Evolutionary conservation across 2,797 vertebrate genomes (phyloP).

Genomic region (Hozukius guyotensis): DNA sequence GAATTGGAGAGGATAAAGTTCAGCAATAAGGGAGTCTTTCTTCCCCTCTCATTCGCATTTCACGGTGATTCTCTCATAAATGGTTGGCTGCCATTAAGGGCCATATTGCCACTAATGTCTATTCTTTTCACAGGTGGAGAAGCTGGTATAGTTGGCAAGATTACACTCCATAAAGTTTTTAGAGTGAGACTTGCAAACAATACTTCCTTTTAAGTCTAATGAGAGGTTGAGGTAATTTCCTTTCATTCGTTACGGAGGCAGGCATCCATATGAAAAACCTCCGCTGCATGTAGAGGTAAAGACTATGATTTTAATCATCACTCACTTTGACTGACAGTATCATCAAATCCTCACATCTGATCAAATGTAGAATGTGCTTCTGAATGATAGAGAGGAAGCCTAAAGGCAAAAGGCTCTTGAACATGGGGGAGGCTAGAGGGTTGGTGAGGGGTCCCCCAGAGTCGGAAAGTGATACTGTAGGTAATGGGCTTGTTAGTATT

Average conservation of each 20-base stretch:
- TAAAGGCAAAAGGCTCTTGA: neutral
- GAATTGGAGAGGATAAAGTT: constrained; percentile 60
- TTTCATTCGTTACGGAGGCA: neutral
- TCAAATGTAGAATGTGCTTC: constrained; percentile 7
- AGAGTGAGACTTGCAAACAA: neutral
- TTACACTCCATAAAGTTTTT: neutral
- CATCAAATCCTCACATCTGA: constrained; percentile 16
- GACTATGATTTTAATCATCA: constrained; percentile 11
- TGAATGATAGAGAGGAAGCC: neutral
- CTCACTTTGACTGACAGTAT: constrained; percentile 21
- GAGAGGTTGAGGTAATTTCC: constrained; percentile 17
- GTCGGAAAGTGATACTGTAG: neutral
- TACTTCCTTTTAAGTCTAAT: constrained; percentile 10
- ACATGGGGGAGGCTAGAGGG: neutral
- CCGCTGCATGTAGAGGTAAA: neutral
- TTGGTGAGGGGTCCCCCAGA: neutral
- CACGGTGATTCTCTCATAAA: constrained; percentile 16
- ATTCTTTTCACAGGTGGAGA: neutral
- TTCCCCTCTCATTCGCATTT: neutral
- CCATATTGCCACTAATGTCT: constrained; percentile 7
- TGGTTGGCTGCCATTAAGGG: constrained; percentile 26
- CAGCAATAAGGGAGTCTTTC: constrained; percentile 36
- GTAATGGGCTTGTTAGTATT: neutral
- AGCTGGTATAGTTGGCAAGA: neutral
- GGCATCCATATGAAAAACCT: constrained; percentile 3